Base-by-base conservation (phyloP, 2,113 vertebrate species). In the Hemiprocne comata region DNA sequence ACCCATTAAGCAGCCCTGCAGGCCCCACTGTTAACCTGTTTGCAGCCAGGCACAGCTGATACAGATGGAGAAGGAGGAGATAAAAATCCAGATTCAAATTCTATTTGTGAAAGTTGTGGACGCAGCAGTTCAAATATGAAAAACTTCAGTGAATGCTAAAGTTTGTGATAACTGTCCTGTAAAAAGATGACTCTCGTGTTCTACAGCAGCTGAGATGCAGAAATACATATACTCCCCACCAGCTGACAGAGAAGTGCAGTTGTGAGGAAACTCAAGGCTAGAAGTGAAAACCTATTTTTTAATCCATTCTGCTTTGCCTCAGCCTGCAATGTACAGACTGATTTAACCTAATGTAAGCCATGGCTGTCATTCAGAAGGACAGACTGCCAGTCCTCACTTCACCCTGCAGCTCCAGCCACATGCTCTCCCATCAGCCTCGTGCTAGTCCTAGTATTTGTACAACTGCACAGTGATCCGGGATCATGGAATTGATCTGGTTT, bases 271-370 rank as follows among this genome's bases (percentile, higher is more conserved):
- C 33, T 73, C 64, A 66, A 85, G 73, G 76, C 61, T 84, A 42
- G 85, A 84, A 85, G 55, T 29, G 46, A 94, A 95, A 95, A 94
- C 80, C 69, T 90, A 83, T 17, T 83, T 42, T 94, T 94, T 87
- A 92, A 95, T 88, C 90, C 76, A 65, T 73, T 92, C 73, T 93
- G 90, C 65, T 89, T 60, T 5, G 36, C 90, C 61, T 86, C 90
- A 78, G 88, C 62, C 76, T 81, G 76, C 44, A 75, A 69, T 0
- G 0, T 48, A 70, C 67, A 78, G 86, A 31, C 91, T 81, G 86
- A 90, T 93, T 93, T 92, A 96, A 95, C 92, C 86, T 94, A 86
- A 86, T 92, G 89, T 92, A 94, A 96, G 94, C 76, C 90, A 93
- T 0, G 57, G 80, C 84, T 96, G 94, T 91, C 93, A 92, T 69